Base-by-base conservation (phyloP, 2,797 vertebrate species). In the Acipenser oxyrinchus region DNA sequence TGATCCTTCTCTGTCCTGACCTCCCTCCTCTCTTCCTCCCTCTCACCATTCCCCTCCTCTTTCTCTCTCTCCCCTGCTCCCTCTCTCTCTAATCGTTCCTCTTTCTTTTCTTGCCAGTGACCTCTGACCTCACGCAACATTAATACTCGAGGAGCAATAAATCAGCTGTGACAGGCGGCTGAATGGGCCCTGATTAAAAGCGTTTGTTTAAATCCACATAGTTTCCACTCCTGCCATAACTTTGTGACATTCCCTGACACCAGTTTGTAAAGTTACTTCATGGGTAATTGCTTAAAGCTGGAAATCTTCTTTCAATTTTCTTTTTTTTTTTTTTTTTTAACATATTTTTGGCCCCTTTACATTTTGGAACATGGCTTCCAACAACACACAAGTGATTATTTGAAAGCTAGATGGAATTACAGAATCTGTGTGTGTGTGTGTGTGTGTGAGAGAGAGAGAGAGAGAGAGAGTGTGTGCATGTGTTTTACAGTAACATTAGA, bases 171-270 rank as follows among this genome's bases (percentile, higher is more conserved):
- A 86, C 86, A 84, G 66, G 74, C 18, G 69, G 82, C 79, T 79
- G 74, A 71, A 71, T 70, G 73, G 74, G 68, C 78, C 76, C 77
- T 86, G 83, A 91, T 88, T 85, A 82, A 88, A 87, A 87, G 86
- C 15, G 76, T 87, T 91, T 87, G 87, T 89, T 90, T 86, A 79
- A 88, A 84, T 86, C 80, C 81, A 74, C 79, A 79, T 78, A 49
- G 76, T 86, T 83, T 86, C 80, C 82, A 75, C 68, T 67, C 72
- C 77, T 78, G 73, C 70, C 70, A 62, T 73, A 72, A 79, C 71
- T 77, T 74, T 79, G 72, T 76, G 78, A 79, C 66, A 78, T 77
- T 72, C 4, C 73, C 66, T 69, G 70, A 72, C 74, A 71, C 69
- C 69, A 72, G 74, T 78, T 75, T 70, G 72, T 63, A 72, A 75